These are phyloP conservation scores for Onychostruthus taczanowskii DNA, from an alignment of 2,113 vertebrate genomes.

Conservation along the genomic window DNA sequence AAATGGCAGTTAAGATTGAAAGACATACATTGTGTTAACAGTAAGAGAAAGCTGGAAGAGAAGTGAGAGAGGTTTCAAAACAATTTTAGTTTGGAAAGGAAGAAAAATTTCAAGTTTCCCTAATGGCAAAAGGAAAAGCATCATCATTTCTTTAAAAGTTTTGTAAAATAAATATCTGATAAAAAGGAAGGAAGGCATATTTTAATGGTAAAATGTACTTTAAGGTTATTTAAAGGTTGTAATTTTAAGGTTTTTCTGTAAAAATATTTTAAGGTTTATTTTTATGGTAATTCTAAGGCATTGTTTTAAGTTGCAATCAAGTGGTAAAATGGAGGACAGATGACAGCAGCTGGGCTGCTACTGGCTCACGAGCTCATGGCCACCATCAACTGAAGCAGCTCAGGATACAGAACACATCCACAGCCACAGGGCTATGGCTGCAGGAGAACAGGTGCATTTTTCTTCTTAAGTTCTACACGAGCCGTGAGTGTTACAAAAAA, in stretches of 20 bases:
- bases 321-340: neutral
- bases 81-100: neutral
- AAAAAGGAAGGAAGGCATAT: neutral
- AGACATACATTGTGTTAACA: neutral
- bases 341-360: neutral
- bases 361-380: neutral
- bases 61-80: neutral
- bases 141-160: neutral
- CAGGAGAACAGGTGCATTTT: neutral
- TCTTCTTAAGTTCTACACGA: neutral
- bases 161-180: neutral
- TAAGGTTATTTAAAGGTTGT: neutral
- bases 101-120: neutral
- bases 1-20: neutral
- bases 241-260: neutral
- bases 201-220: neutral
- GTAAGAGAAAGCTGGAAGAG: neutral
- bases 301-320: neutral
- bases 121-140: neutral
- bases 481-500: neutral
- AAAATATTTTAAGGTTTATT: neutral
- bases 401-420: neutral
- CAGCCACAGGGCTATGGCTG: rapidly evolving
- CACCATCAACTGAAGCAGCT: neutral
- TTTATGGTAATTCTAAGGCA: neutral